Conservation (phyloP, 2,888 invertebrate species). For the Venusia cambrica region DNA sequence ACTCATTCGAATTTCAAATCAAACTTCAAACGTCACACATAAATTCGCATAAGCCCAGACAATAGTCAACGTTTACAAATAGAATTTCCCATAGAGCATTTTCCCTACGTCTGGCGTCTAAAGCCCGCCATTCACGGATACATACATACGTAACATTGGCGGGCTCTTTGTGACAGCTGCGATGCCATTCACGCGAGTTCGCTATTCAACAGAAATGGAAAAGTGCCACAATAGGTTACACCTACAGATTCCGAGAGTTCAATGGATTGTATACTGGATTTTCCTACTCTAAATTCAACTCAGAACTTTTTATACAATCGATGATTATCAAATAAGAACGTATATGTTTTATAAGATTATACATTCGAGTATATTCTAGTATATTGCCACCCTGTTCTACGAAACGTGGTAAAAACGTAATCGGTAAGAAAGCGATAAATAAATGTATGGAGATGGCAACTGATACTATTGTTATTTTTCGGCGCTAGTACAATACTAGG, state of each 20-base stretch:
- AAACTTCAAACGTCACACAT: background rate
- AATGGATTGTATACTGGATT: constrained; percentile 2
- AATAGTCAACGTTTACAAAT: constrained; percentile 11
- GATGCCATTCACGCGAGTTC: constrained; percentile 39
- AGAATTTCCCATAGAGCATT: constrained; percentile 15
- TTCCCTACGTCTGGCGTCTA: constrained; percentile 24
- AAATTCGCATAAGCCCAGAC: constrained; percentile 7
- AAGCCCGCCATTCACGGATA: constrained; percentile 34
- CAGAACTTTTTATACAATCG: too few relatives aligned
- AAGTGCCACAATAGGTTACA: constrained; percentile 32
- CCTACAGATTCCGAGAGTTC: constrained; percentile 14
- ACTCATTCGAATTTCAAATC: too few relatives aligned
- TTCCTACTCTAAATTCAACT: too few relatives aligned
- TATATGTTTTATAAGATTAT: too few relatives aligned
- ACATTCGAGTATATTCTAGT: too few relatives aligned
- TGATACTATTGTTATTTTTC: too few relatives aligned
- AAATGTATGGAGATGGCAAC: too few relatives aligned
- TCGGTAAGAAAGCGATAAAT: too few relatives aligned
- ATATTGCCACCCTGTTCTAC: too few relatives aligned
- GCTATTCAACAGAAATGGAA: constrained; percentile 34
- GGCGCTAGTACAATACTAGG: too few relatives aligned
- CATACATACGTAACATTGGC: constrained; percentile 31
- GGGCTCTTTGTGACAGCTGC: constrained; percentile 47
- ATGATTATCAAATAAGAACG: too few relatives aligned
- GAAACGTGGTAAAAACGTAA: too few relatives aligned